Percentiles rank a stretch among this genome's conserved stretches.
Evolutionary conservation across 2,113 vertebrate genomes (phyloP).

Genomic region (Sula dactylatra): DNA sequence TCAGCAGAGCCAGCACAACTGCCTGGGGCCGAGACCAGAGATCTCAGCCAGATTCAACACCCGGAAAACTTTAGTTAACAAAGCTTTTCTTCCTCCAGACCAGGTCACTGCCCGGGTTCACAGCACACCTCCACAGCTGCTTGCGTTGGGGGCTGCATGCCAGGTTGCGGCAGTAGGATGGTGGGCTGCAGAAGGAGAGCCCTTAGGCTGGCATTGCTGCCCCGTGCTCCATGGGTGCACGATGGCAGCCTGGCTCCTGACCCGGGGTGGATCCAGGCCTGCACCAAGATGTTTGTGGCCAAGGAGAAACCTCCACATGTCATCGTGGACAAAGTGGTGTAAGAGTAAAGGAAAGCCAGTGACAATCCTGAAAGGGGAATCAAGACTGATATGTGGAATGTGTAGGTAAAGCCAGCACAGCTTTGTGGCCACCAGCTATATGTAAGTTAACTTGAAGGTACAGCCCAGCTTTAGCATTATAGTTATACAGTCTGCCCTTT

Average conservation of each 20-base stretch:
- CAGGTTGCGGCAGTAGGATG: background rate
- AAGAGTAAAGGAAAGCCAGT: background rate
- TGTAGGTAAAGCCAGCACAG: background rate
- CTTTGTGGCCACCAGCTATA: background rate
- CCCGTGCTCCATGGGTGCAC: rapidly evolving
- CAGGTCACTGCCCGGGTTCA: background rate
- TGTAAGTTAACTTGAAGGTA: background rate
- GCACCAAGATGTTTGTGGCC: background rate
- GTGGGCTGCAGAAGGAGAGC: background rate
- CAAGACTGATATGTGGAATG: background rate
- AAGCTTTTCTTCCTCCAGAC: background rate
- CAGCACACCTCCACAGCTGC: background rate
- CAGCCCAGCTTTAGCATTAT: background rate
- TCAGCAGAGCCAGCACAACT: background rate
- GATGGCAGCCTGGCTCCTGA: background rate
- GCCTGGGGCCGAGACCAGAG: background rate
- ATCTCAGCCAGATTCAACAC: background rate
- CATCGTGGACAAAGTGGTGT: background rate
- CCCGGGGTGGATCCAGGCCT: background rate
- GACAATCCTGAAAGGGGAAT: background rate
- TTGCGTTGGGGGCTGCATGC: rapidly evolving
- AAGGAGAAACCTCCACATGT: background rate
- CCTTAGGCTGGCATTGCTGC: background rate
- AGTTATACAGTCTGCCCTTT: background rate
- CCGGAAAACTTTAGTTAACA: background rate